Evolutionary conservation across 2,888 invertebrate genomes (phyloP).

Genomic region (Priocnemis perturbator): DNA sequence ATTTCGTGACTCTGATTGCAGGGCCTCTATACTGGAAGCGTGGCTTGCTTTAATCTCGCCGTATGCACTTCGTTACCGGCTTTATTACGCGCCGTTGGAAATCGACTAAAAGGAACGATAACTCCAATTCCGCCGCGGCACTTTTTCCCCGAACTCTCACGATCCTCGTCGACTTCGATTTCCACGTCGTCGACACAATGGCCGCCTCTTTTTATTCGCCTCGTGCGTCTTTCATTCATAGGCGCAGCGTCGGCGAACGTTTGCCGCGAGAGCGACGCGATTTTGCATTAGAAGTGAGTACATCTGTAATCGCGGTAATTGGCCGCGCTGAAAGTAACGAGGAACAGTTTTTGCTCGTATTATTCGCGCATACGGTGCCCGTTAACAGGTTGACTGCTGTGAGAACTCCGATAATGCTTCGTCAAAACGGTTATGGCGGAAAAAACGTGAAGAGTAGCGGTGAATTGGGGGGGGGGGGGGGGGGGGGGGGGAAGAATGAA

Average conservation of each 20-base stretch:
- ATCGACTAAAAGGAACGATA: too few relatives aligned
- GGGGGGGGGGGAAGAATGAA: too few relatives aligned
- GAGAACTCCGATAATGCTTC: background rate
- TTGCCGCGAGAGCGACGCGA: conserved; percentile 32
- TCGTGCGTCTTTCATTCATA: conserved; percentile 16
- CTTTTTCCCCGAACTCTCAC: background rate
- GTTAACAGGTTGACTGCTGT: conserved; percentile 11
- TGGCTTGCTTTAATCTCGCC: background rate
- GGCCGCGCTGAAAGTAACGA: conserved; percentile 55
- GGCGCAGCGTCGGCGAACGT: background rate
- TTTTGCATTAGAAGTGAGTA: conserved; percentile 51
- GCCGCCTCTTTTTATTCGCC: background rate
- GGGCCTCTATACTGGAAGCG: too few relatives aligned
- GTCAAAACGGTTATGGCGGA: too few relatives aligned
- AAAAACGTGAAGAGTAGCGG: background rate
- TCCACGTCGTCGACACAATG: background rate
- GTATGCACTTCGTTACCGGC: background rate
- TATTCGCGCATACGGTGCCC: background rate
- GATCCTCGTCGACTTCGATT: background rate
- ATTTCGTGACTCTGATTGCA: too few relatives aligned
- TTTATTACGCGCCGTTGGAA: too few relatives aligned
- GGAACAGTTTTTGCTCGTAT: conserved; percentile 20
- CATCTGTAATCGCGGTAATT: conserved; percentile 61
- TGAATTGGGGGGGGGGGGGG: too few relatives aligned
- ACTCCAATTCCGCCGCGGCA: too few relatives aligned